Percentiles rank a stretch among this genome's conserved stretches.
Conservation (phyloP, 2,888 invertebrate genomes). For the Tuberolachnus salignus region DNA sequence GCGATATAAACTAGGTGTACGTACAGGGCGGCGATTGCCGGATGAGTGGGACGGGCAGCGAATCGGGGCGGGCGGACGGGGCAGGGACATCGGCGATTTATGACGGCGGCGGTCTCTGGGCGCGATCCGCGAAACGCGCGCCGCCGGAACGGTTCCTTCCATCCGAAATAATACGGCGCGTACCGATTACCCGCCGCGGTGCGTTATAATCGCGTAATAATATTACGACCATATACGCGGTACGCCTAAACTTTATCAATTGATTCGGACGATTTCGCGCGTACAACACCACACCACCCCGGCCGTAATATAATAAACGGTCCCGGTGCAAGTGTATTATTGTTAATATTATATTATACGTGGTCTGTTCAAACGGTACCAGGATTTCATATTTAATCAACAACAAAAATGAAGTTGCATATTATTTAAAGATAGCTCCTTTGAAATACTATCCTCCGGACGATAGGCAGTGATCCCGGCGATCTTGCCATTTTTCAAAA, state of each 20-base stretch:
- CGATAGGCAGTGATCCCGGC: no score
- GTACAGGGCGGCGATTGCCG: slow-evolving; percentile 14
- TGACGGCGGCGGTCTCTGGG: slow-evolving; percentile 20
- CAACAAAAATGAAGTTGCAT: no score
- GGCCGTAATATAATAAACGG: background rate
- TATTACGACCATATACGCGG: background rate
- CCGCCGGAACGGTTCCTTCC: slow-evolving; percentile 42
- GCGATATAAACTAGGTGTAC: slow-evolving; percentile 14
- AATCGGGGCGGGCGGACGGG: background rate
- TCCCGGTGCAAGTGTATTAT: background rate
- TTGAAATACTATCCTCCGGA: no score
- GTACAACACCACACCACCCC: slow-evolving; percentile 17
- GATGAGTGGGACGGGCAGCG: no score
- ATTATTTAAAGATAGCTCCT: no score
- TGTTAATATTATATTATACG: no score
- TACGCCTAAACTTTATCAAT: slow-evolving; percentile 41
- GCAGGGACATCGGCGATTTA: slow-evolving; percentile 46
- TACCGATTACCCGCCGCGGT: slow-evolving; percentile 21
- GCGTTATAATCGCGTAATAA: background rate
- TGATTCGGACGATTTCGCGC: slow-evolving; percentile 43
- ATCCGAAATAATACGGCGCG: slow-evolving; percentile 44
- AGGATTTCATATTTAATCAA: no score
- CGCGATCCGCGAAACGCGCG: slow-evolving; percentile 32
- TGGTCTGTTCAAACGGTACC: no score
- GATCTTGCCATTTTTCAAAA: no score